These are phyloP conservation scores for Priapulus caudatus DNA, from an alignment of 2,888 invertebrate genomes.

Conservation along the genomic window DNA sequence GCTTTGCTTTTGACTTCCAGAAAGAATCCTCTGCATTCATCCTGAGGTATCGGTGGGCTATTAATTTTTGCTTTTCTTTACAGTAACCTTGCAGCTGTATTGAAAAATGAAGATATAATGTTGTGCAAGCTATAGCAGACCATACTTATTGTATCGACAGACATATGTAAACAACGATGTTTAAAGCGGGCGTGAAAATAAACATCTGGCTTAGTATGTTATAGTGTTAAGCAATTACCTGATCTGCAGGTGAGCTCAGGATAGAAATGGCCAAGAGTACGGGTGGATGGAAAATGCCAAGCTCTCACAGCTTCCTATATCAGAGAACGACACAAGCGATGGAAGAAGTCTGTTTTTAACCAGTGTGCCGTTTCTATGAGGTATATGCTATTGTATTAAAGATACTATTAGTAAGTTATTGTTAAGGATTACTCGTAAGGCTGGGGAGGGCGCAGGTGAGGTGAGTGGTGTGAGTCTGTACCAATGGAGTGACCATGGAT, in stretches of 20 bases:
- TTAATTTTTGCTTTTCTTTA: too few species aligned
- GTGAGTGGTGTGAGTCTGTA: too few species aligned
- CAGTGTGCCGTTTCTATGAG: constrained; percentile 77
- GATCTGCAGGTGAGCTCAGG: constrained; percentile 63
- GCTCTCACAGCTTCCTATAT: constrained; percentile 85
- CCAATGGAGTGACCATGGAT: background rate
- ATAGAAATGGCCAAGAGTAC: constrained; percentile 81
- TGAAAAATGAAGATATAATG: too few species aligned
- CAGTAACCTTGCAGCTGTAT: too few species aligned
- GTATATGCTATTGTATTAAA: constrained; percentile 22
- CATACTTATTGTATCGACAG: too few species aligned
- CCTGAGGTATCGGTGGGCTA: constrained; percentile 64
- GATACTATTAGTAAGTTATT: constrained; percentile 2
- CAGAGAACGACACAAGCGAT: constrained; percentile 62
- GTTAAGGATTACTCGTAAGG: too few species aligned
- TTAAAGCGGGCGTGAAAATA: too few species aligned
- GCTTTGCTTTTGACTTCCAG: constrained; percentile 88
- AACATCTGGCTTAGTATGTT: too few species aligned
- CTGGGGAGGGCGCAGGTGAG: background rate
- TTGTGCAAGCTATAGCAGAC: too few species aligned
- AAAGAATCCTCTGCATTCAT: constrained; percentile 95
- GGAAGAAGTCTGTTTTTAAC: constrained; percentile 57
- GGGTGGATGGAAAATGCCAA: constrained; percentile 89
- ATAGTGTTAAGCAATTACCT: too few species aligned
- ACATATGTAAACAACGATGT: too few species aligned